A percentile compares a stretch with the other conserved stretches of the same genome.
These are phyloP conservation scores for Eretmochelys imbricata DNA, from an alignment of 2,113 vertebrate species.

Conservation along the genomic window DNA sequence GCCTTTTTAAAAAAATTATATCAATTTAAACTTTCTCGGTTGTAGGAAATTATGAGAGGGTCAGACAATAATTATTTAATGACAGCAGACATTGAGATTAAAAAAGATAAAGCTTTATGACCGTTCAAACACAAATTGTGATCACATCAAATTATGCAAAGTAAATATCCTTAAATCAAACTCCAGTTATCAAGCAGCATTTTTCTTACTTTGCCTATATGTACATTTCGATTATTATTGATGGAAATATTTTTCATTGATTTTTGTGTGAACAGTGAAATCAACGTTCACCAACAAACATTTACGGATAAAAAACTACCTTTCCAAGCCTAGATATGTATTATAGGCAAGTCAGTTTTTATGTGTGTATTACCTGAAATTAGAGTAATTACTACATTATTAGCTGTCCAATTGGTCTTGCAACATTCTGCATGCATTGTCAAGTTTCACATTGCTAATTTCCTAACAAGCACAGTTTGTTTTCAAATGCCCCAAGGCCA, in stretches of 20 bases:
- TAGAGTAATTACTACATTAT: constrained; percentile 65
- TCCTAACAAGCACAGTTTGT: constrained; percentile 82
- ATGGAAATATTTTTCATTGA: neutral
- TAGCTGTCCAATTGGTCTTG: constrained; percentile 65
- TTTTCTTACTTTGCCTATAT: neutral
- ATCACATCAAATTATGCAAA: neutral
- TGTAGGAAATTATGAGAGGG: neutral
- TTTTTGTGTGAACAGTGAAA: neutral
- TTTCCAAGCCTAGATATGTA: neutral
- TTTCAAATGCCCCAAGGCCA: constrained; percentile 83
- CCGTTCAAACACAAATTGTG: neutral
- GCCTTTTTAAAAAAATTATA: neutral
- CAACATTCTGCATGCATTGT: constrained; percentile 70
- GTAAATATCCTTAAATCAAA: neutral
- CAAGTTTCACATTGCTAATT: constrained; percentile 79
- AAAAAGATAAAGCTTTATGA: neutral
- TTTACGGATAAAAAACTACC: neutral
- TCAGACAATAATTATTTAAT: neutral
- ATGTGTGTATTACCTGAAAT: constrained; percentile 44
- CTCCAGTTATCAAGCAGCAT: neutral
- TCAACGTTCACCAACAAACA: neutral
- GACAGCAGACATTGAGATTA: neutral
- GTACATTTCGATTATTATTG: neutral
- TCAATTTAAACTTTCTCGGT: neutral
- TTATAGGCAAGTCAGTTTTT: constrained; percentile 37